A percentile compares a stretch with the other conserved stretches of the same genome.
Evolutionary conservation across 1,140 invertebrate genomes (phyloP).

Genomic region (Scaptodrosophila lebanonensis): DNA sequence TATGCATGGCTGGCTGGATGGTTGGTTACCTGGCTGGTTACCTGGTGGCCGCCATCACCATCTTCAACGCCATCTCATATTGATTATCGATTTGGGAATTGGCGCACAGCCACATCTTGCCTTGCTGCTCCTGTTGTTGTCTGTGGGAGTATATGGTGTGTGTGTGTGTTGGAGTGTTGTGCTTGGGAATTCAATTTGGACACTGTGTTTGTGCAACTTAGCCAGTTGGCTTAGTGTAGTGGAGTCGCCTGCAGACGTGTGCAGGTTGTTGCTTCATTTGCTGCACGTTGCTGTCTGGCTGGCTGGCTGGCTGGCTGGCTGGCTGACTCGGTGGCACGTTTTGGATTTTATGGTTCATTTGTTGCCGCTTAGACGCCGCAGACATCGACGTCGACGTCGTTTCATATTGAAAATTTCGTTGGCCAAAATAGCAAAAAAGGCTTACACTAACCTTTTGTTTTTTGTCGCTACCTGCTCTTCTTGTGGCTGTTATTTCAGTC

Average conservation of each 20-base stretch:
- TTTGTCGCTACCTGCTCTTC: neutral
- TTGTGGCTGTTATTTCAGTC: too few relatives aligned
- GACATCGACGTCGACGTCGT: constrained; percentile 14
- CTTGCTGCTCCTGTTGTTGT: constrained; percentile 12
- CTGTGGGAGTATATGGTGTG: constrained; percentile 6
- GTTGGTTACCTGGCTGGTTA: neutral
- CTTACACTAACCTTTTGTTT: too few relatives aligned
- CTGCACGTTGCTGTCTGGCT: constrained; percentile 19
- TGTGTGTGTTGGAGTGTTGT: constrained; percentile 26
- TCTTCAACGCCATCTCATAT: constrained; percentile 33
- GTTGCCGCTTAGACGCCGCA: constrained; percentile 60
- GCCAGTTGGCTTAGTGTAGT: constrained; percentile 67
- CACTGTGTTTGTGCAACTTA: constrained; percentile 63
- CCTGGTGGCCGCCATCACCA: neutral
- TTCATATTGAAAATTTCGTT: constrained; percentile 23
- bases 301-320: constrained; percentile 1
- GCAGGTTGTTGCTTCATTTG: neutral
- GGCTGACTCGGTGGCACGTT: constrained; percentile 55
- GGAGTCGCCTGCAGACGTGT: constrained; percentile 7
- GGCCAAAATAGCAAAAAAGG: constrained; percentile 14
- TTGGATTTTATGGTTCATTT: constrained; percentile 75
- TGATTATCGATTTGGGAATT: constrained; percentile 77
- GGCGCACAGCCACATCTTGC: too few relatives aligned
- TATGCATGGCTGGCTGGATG: neutral
- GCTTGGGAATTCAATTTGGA: constrained; percentile 69